phyloP scores from a whole-genome alignment of 2,113 vertebrate species.

The Tragelaphus strepsiceros region DNA sequence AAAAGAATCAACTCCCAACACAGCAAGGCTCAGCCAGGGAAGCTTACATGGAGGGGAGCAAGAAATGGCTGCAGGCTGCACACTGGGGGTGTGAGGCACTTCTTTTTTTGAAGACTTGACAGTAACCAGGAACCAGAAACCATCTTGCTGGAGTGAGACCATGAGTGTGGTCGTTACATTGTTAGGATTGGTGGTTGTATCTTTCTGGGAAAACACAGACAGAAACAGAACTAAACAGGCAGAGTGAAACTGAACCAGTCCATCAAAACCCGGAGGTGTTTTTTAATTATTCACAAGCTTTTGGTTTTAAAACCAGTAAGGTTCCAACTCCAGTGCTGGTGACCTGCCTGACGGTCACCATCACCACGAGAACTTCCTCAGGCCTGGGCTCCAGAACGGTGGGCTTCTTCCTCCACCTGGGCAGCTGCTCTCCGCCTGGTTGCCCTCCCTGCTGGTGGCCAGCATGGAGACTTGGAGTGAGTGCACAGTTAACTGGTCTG shows the following conservation, averaged over 20 bases:
- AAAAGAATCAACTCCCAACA: neutral
- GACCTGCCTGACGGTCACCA: neutral
- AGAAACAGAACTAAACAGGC: neutral
- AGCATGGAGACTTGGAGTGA: neutral
- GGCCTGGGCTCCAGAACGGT: too few relatives aligned
- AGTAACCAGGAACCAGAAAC: neutral
- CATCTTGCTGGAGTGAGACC: neutral
- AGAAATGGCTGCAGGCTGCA: neutral
- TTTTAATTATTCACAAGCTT: neutral
- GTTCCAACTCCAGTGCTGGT: neutral
- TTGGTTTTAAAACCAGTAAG: neutral
- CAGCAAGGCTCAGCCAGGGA: neutral
- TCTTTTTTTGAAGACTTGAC: neutral
- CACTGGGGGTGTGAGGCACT: rapidly evolving
- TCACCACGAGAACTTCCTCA: rapidly evolving
- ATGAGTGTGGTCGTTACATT: neutral
- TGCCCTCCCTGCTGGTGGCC: too few relatives aligned
- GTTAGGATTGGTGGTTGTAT: neutral
- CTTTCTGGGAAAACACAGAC: neutral
- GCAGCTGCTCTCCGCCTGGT: too few relatives aligned
- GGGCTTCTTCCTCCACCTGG: too few relatives aligned
- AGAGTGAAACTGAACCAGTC: neutral
- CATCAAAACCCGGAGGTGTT: rapidly evolving
- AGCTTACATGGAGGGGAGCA: neutral
- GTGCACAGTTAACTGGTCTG: neutral